Evolutionary conservation across 1,140 invertebrate species (phyloP).

Genomic region (Batillaria attramentaria): DNA sequence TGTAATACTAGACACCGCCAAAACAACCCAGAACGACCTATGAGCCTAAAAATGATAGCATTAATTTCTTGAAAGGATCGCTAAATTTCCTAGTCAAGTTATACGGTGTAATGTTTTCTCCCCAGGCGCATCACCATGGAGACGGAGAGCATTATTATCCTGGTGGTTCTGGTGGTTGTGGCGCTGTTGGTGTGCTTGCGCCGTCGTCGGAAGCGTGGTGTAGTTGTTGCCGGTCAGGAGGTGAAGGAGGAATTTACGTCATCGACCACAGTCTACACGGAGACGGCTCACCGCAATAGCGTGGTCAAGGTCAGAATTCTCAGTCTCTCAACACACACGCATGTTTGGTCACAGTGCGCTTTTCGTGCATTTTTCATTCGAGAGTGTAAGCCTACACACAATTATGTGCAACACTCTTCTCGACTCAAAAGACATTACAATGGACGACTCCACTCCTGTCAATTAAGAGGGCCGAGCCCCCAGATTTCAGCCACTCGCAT

Average conservation of each 20-base stretch:
- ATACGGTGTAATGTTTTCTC: no score
- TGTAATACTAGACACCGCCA: not conserved
- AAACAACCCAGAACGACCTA: no score
- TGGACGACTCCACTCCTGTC: no score
- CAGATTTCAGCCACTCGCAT: not conserved
- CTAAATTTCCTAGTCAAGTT: not conserved
- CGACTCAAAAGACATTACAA: not conserved
- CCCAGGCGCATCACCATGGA: not conserved
- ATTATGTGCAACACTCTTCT: not conserved
- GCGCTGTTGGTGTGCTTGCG: not conserved
- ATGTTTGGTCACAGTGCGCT: no score
- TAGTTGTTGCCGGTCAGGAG: not conserved
- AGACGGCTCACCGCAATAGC: not conserved
- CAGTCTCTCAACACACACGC: not conserved
- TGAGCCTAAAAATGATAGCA: not conserved
- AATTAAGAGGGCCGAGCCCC: not conserved
- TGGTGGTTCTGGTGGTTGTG: not conserved
- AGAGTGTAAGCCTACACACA: no score
- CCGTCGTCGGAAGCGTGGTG: not conserved
- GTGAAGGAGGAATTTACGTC: conserved; percentile 19
- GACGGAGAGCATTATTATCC: conserved; percentile 7
- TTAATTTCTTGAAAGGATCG: no score
- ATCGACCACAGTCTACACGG: not conserved
- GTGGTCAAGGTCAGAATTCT: not conserved
- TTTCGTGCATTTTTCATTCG: no score